Evolutionary conservation across 1,140 invertebrate species (phyloP).

Genomic region (Campoletis sonorensis): DNA sequence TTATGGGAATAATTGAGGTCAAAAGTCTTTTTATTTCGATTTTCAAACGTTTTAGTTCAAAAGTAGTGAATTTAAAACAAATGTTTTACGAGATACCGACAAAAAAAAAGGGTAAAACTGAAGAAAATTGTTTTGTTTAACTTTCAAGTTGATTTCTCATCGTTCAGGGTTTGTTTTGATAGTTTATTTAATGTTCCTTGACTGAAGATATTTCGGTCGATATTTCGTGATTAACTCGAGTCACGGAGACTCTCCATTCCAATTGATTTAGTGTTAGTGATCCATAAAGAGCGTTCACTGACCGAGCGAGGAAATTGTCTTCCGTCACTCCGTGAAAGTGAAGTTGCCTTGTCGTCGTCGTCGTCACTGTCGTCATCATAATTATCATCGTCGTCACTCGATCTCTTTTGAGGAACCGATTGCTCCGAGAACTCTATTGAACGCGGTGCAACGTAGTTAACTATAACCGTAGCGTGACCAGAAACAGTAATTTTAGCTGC

Average conservation of each 20-base stretch:
- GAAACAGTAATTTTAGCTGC: conserved; percentile 12
- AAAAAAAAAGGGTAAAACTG: no score
- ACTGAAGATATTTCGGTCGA: not conserved
- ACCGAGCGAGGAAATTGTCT: not conserved
- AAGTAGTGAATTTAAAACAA: no score
- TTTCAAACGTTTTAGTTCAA: no score
- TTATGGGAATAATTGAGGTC: no score
- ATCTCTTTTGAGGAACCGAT: not conserved
- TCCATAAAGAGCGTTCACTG: conserved; percentile 20
- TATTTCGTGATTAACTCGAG: not conserved
- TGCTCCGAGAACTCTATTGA: not conserved
- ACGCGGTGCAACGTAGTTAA: not conserved
- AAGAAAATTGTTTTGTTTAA: no score
- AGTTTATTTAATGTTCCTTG: not conserved
- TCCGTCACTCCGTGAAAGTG: conserved; percentile 16
- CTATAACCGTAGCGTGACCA: conserved; percentile 20
- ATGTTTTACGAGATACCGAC: no score
- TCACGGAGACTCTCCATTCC: not conserved
- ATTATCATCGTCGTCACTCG: not conserved
- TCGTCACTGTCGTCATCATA: conserved; percentile 1
- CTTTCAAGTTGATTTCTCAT: no score
- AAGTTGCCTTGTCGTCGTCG: conserved; percentile 3
- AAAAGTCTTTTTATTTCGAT: no score
- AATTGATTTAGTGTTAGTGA: not conserved
- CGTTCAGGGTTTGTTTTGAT: not conserved